Percentiles rank a stretch among this genome's conserved stretches.
phyloP scores from a whole-genome alignment of 2,888 invertebrate species.

The Acrobeloides nanus region DNA sequence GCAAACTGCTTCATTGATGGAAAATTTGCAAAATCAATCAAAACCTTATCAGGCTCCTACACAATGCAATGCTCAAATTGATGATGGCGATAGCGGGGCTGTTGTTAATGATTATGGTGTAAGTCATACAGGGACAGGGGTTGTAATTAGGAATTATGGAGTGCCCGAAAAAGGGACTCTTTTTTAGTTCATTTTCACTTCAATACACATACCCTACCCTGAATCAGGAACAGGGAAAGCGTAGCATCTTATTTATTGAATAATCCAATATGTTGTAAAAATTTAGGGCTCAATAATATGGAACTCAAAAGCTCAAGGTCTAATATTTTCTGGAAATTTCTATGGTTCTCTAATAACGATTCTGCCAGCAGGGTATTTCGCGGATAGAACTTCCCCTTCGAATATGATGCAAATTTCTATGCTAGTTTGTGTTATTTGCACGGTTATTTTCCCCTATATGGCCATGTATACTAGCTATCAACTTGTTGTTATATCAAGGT shows the following conservation, averaged over 20 bases:
- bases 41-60: no score
- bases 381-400: constrained; percentile 23
- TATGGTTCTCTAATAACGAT: constrained; percentile 35
- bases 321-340: constrained; percentile 40
- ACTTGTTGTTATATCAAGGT: constrained; percentile 30
- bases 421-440: constrained; percentile 10
- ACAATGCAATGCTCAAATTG: no score
- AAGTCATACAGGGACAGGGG: not conserved
- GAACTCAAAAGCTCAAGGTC: constrained; percentile 31
- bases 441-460: constrained; percentile 32
- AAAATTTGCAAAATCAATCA: no score
- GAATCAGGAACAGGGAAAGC: no score
- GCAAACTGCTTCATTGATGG: no score
- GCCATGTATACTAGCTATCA: constrained; percentile 27
- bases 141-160: constrained; percentile 10
- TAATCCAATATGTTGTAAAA: no score
- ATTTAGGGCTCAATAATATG: constrained; percentile 35
- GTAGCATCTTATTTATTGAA: no score
- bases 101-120: no score
- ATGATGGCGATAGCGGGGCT: constrained; percentile 38
- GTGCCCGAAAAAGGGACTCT: not conserved
- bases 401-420: constrained; percentile 18
- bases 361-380: constrained; percentile 36
- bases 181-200: not conserved
- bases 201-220: not conserved